Evolutionary conservation across 2,888 invertebrate genomes (phyloP).

Genomic region (Drosophila emarginata): DNA sequence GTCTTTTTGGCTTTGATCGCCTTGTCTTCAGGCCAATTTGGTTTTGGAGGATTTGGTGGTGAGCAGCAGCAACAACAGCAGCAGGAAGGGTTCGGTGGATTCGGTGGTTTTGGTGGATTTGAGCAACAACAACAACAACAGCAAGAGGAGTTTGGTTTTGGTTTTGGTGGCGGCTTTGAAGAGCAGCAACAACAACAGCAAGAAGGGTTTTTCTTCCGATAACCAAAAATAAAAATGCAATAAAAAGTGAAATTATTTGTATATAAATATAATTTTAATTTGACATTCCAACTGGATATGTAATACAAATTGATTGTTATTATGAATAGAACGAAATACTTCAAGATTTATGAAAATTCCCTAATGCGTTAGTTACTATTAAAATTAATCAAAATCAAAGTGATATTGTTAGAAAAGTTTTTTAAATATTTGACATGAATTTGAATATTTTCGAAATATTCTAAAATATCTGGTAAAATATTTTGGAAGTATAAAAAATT

Average conservation of each 20-base stretch:
- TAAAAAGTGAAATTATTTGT: no score
- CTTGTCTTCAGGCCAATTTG: conserved; percentile 24
- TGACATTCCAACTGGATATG: no score
- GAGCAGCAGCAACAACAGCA: conserved; percentile 19
- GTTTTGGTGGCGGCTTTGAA: no score
- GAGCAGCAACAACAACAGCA: not conserved
- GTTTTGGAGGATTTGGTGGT: conserved; percentile 24
- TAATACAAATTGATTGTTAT: no score
- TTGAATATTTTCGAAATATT: no score
- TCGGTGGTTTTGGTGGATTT: conserved; percentile 24
- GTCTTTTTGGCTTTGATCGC: conserved; percentile 37
- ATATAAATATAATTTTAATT: no score
- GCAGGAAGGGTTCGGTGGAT: conserved; percentile 7
- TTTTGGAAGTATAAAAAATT: no score
- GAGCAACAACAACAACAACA: conserved; percentile 27
- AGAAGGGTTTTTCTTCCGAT: not conserved
- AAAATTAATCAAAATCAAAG: not conserved
- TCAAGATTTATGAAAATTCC: no score
- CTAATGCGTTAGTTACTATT: not conserved
- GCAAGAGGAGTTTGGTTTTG: not conserved
- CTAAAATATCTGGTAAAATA: no score
- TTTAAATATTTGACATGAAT: no score
- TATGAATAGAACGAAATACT: not conserved
- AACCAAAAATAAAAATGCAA: not conserved
- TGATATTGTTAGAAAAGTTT: no score